Conservation (phyloP, 2,113 vertebrate genomes). For the Crotalus viridis region DNA sequence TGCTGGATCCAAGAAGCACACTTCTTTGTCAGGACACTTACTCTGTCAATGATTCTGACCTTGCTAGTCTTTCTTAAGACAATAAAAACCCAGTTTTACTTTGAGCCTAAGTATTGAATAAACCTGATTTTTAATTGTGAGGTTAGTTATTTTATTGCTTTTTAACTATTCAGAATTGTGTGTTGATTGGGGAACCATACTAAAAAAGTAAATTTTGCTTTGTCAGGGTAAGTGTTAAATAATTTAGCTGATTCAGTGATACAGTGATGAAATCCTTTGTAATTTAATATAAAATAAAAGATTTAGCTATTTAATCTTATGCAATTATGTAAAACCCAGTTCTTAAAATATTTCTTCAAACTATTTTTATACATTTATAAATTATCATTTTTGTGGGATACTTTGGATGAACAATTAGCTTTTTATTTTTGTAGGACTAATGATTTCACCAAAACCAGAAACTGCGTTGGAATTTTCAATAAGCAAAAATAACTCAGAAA, state of each 20-base stretch:
- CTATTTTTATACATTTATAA: conserved; percentile 13
- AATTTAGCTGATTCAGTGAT: conserved; percentile 12
- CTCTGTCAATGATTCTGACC: neutral
- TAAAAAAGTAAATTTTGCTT: conserved; percentile 29
- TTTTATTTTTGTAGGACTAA: conserved; percentile 77
- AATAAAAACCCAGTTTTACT: neutral
- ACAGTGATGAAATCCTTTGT: neutral
- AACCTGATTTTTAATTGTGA: neutral
- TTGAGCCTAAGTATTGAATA: neutral
- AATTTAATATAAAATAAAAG: neutral
- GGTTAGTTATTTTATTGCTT: neutral
- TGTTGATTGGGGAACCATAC: neutral
- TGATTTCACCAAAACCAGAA: conserved; percentile 83
- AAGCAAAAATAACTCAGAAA: conserved; percentile 69
- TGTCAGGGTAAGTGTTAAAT: conserved; percentile 38
- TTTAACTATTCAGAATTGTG: neutral
- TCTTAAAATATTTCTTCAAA: conserved; percentile 16
- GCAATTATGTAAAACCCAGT: neutral
- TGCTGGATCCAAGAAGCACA: neutral
- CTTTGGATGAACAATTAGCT: conserved; percentile 32
- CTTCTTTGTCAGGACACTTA: neutral
- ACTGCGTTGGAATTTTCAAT: conserved; percentile 81
- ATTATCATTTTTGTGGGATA: conserved; percentile 9
- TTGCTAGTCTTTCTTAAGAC: neutral
- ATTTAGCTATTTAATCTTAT: neutral